Evolutionary conservation across 2,113 vertebrate species (phyloP).

Genomic region (Oreocharis arfaki): DNA sequence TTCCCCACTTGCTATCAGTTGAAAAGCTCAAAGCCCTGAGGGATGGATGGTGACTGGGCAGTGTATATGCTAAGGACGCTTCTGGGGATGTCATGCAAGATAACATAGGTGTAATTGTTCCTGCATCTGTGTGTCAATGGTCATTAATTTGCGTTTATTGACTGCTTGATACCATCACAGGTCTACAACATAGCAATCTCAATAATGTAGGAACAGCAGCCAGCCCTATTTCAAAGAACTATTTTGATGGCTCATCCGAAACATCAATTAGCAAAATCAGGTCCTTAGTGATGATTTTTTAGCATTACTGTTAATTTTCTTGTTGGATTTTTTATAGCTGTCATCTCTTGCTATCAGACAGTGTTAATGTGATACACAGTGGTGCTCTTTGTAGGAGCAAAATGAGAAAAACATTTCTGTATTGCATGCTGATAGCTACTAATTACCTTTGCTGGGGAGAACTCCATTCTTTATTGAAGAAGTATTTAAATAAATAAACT

Average conservation of each 20-base stretch:
- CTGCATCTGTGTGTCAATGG: not conserved
- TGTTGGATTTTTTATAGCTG: constrained; percentile 61
- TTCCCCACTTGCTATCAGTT: not conserved
- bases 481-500: constrained; percentile 58
- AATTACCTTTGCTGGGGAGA: constrained; percentile 67
- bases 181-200: constrained; percentile 23
- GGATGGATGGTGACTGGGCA: not conserved
- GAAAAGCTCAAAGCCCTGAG: not conserved
- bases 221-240: constrained; percentile 62
- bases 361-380: constrained; percentile 68
- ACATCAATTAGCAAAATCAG: constrained; percentile 68
- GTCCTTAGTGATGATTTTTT: constrained; percentile 68
- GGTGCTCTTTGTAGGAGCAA: constrained; percentile 60
- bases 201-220: constrained; percentile 22
- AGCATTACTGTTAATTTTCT: constrained; percentile 71
- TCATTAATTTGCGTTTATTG: constrained; percentile 32
- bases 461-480: constrained; percentile 63
- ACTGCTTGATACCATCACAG: constrained; percentile 20
- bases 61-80: not conserved
- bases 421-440: constrained; percentile 70
- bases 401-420: constrained; percentile 71
- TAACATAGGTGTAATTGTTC: not conserved
- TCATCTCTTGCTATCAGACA: constrained; percentile 62
- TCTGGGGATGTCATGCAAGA: not conserved
- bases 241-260: constrained; percentile 68